These are phyloP conservation scores for Geophilus truncorum DNA, from an alignment of 2,888 invertebrate species.

Conservation along the genomic window DNA sequence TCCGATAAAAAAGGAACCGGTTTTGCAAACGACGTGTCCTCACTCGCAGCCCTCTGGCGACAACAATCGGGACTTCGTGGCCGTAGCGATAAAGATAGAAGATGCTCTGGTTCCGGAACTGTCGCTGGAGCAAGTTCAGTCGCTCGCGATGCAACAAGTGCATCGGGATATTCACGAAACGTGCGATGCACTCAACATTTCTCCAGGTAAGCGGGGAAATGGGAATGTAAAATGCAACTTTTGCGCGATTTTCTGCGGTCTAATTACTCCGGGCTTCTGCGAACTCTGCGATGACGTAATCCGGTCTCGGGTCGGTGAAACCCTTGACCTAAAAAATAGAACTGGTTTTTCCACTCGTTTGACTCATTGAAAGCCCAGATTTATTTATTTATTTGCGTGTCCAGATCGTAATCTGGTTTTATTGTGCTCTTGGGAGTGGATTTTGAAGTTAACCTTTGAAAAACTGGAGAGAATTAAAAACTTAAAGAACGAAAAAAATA, in stretches of 20 bases:
- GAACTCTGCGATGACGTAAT: neutral
- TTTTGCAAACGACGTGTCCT: neutral
- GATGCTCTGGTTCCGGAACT: conserved; percentile 25
- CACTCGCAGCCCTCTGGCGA: neutral
- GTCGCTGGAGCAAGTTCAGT: conserved; percentile 44
- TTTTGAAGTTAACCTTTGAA: no score
- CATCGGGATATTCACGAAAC: conserved; percentile 79
- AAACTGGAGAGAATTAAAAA: neutral
- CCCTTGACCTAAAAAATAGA: conserved; percentile 31
- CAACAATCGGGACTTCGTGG: neutral
- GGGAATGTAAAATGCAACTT: no score
- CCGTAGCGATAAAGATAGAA: neutral
- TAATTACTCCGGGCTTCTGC: neutral
- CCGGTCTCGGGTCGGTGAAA: conserved; percentile 35
- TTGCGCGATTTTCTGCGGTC: no score
- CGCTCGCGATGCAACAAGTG: conserved; percentile 78
- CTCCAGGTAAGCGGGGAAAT: conserved; percentile 84
- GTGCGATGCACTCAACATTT: conserved; percentile 77
- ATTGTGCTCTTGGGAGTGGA: no score
- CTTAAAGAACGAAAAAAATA: neutral
- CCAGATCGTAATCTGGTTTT: neutral
- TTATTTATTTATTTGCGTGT: conserved; percentile 44
- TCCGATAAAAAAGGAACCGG: neutral
- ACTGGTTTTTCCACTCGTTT: conserved; percentile 36
- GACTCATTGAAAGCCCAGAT: conserved; percentile 34